Evolutionary conservation across 2,113 vertebrate species (phyloP), one percentile per base, ranked within the genome.

Genomic region (Phylloscopus trochilus): DNA sequence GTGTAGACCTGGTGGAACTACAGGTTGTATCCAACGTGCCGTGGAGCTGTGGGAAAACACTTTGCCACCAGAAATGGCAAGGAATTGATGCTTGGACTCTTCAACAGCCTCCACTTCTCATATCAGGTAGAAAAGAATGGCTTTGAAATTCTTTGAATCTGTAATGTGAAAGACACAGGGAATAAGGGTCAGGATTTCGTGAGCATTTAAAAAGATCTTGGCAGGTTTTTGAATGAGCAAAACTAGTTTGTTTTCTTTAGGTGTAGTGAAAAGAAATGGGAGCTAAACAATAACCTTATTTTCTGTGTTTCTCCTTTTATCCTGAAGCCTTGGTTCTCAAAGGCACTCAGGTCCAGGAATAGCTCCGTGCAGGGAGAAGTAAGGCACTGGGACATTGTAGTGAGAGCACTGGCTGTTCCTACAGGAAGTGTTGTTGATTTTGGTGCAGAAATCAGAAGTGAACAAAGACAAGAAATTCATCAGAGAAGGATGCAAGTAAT

Each of bases 21-120:
- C 12, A 66, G 31, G 17, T 13, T 55, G 39, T 21, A 15, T 41
- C 21, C 0, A 0, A 2, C 0, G 0, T 56, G 17, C 21, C 1
- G 0, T 15, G 30, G 47, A 10, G 80, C 30, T 37, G 2, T 47
- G 15, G 55, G 20, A 81, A 69, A 92, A 70, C 16, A 55, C 13
- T 51, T 55, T 77, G 11, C 11, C 20, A 41, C 21, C 43, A 67
- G 37, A 33, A 80, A 69, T 4, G 11, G 8, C 3, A 69, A 46
- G 78, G 56, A 94, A 69, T 24, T 51, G 16, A 19, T 51, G 13
- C 23, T 19, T 33, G 4, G 31, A 10, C 16, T 41, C 43, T 76
- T 62, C 35, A 87, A 12, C 15, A 74, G 51, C 44, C 3, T 26
- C 27, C 73, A 1, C 5, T 59, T 75, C n/a, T 46, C 15, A 0